phyloP scores from a whole-genome alignment of 2,113 vertebrate genomes.

The Trematocara macrostoma region DNA sequence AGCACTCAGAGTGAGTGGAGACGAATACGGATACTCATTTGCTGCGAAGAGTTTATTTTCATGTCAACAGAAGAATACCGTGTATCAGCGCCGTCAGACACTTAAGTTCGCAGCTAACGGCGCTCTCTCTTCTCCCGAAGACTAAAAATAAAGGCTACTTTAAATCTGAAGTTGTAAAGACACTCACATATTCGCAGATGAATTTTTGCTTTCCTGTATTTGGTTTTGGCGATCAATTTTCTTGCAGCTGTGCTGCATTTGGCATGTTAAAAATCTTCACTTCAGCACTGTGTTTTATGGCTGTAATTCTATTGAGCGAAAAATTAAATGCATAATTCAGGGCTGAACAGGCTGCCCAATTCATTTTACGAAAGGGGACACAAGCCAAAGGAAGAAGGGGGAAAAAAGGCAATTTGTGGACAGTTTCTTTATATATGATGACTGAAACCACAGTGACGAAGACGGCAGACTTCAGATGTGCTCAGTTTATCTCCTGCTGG shows the following conservation, averaged over 20 bases:
- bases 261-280: conserved; percentile 19
- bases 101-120: not conserved
- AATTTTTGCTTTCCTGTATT: not conserved
- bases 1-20: conserved; percentile 11
- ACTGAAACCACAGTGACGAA: not conserved
- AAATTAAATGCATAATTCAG: conserved; percentile 37
- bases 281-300: conserved; percentile 25
- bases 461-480: not conserved
- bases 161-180: not conserved
- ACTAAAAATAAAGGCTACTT: not conserved
- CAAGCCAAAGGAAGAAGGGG: not conserved
- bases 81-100: not conserved
- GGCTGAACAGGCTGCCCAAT: not conserved
- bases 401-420: not conserved
- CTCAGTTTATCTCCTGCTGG: not conserved
- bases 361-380: conserved; percentile 22
- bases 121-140: not conserved
- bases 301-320: conserved; percentile 14
- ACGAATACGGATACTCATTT: conserved; percentile 31
- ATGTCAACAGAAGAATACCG: conserved; percentile 13
- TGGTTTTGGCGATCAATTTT: not conserved
- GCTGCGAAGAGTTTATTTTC: conserved; percentile 34
- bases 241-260: not conserved
- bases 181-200: not conserved
- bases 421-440: not conserved